Base-by-base conservation (phyloP, 2,113 vertebrate genomes). In the Phycodurus eques region DNA sequence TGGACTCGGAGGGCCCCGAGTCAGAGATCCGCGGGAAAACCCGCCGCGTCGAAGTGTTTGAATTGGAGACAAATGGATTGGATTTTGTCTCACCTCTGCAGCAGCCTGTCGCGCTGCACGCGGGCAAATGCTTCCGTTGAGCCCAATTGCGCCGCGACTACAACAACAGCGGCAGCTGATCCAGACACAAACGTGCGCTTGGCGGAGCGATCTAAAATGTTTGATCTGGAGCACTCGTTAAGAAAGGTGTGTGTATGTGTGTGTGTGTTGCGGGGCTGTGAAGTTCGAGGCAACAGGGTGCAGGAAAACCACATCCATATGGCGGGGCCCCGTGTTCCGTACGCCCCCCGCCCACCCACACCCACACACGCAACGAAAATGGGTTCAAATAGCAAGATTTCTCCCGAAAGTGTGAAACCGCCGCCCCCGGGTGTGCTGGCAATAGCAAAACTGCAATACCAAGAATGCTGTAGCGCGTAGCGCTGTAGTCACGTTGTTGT, bases 261-360 rank as follows among this genome's bases (percentile, higher is more conserved):
- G 57, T 67, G 46, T 70, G 2, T 27, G 27, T 27, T 27, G 27
- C 14, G 13, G 79, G 49, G 15, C 61, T 33, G 68, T 53, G 71
- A 76, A 68, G 57, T 75, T 69, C 71, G 74, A 70, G 71, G 27
- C 27, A 27, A 27, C 27, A 27, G 27, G 69, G 69, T 67, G 62
- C 76, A 79, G 80, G 85, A 81, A 89, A 91, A 90, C 86, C 82
- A 84, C 83, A 85, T 85, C 88, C 89, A 91, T 90, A 88, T 91
- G 90, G 83, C 72, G 72, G 75, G 85, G 73, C 77, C 86, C 78
- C 74, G 81, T 88, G 90, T 91, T 90, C 85, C 84, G 76, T 81
- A 54, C 69, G 61, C 68, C n/a, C 79, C 76, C 68, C 79, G 78
- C 84, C 79, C 79, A 27, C 27, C 59, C 57, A 17, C 4, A 35